phyloP scores from a whole-genome alignment of 2,113 vertebrate species.

The Syngnathus scovelli region DNA sequence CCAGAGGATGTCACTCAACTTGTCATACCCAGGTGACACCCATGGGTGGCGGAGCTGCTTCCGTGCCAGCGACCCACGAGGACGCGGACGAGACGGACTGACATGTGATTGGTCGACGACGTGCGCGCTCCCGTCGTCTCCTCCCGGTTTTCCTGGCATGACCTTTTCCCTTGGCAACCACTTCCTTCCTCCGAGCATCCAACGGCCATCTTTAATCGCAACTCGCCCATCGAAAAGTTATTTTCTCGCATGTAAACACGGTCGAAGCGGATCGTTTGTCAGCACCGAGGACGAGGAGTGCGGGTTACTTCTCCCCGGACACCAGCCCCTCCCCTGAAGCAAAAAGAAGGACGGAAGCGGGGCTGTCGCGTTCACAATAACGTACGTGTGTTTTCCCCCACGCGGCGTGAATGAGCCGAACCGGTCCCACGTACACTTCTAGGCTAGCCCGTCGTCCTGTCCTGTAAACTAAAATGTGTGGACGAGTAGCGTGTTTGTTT shows the following conservation, averaged over 20 bases:
- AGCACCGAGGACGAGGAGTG: conserved; percentile 23
- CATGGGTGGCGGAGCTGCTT: conserved; percentile 51
- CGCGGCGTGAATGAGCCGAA: not conserved
- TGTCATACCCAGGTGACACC: conserved; percentile 43
- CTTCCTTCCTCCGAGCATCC: conserved; percentile 77
- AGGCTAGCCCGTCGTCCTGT: too few species aligned
- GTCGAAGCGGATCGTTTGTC: conserved; percentile 25
- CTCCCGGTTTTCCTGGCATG: conserved; percentile 69
- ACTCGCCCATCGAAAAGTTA: conserved; percentile 71
- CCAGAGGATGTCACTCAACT: not conserved
- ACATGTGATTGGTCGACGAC: conserved; percentile 55
- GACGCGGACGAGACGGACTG: conserved; percentile 40
- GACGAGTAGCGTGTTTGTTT: not conserved
- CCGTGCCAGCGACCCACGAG: conserved; percentile 25
- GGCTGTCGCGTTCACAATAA: conserved; percentile 19
- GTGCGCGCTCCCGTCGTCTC: conserved; percentile 58
- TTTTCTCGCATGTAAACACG: conserved; percentile 47
- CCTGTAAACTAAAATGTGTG: not conserved
- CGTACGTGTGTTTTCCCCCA: conserved; percentile 52
- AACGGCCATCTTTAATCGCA: conserved; percentile 75
- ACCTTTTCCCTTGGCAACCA: conserved; percentile 75
- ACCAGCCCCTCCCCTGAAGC: not conserved
- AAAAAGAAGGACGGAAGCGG: conserved; percentile 3
- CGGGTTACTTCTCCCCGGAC: conserved; percentile 17
- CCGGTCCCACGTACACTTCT: not conserved